Base-by-base conservation (phyloP, 2,797 vertebrate genomes). In the Remorina albescens region DNA sequence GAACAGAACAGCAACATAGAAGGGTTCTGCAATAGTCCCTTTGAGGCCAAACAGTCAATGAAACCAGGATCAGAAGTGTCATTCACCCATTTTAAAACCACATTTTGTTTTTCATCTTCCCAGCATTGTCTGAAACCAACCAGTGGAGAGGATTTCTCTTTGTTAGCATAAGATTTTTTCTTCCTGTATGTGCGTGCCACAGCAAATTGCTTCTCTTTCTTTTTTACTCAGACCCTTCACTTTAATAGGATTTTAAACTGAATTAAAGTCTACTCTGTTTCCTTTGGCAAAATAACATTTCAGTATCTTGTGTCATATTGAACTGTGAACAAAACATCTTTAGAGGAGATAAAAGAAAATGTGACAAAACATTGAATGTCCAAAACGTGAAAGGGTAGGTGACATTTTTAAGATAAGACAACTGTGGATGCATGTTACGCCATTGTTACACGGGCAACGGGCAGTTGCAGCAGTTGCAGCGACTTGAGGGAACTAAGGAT, bases 171-270 rank as follows among this genome's bases (percentile, higher is more conserved):
- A 87, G 68, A 85, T 88, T 61, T 76, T 74, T 81, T 53, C 71
- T 74, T 66, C 44, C 36, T 63, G 37, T 26, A 41, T 54, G 61
- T 55, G 42, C 58, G 34, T 16, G 44, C 21, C 41, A 23, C 70
- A 78, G 59, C 26, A 53, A 51, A 53, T 66, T 82, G 50, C 50
- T 47, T 63, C 59, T 28, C 23, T 71, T 71, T 71, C 32, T 73
- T 63, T 80, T 79, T 67, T 46, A 67, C 30, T 72, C 46, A 81
- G 57, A 82, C 61, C 57, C 46, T 73, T 86, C 71, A 30, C 79
- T 89, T 86, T 91, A 78, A 87, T 88, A 79, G 78, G 76, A 80
- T 63, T 84, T 83, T 66, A 80, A 78, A 91, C 89, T 88, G 76
- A 81, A 90, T 90, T 85, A 87, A 61, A 46, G 65, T 80, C 34